Conservation (phyloP, 2,113 vertebrate genomes). For the Aramus guarauna region DNA sequence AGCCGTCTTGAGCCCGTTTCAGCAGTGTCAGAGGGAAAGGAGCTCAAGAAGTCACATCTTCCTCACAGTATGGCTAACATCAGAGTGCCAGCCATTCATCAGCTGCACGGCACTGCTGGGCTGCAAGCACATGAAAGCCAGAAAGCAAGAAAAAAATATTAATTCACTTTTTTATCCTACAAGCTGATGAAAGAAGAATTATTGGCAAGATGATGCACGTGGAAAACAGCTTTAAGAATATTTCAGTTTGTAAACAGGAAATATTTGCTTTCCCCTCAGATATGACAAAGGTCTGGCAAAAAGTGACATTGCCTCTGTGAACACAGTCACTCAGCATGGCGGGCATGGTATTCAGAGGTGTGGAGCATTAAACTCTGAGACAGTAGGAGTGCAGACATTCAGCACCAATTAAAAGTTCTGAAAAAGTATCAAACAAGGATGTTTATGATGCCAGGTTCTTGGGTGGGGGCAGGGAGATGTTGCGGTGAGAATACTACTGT, state of each 20-base stretch:
- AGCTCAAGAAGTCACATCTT: neutral
- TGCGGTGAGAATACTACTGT: neutral
- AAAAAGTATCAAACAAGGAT: neutral
- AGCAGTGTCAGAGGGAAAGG: neutral
- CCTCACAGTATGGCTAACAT: neutral
- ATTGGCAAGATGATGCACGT: neutral
- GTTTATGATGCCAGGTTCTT: neutral
- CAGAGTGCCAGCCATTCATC: neutral
- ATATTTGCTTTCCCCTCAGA: neutral
- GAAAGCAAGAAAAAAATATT: neutral
- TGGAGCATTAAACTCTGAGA: neutral
- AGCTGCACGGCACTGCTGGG: fast-evolving
- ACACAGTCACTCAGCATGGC: neutral
- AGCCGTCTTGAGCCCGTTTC: fast-evolving
- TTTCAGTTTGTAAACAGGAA: neutral
- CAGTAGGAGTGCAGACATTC: neutral
- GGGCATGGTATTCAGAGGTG: neutral
- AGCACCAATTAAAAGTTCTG: neutral
- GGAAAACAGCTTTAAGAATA: neutral
- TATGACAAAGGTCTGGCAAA: neutral
- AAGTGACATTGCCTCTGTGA: neutral
- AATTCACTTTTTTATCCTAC: neutral
- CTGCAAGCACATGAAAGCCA: neutral
- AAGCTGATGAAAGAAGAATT: neutral
- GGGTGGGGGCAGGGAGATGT: no score